A percentile compares a stretch with the other conserved stretches of the same genome.
Conservation (phyloP, 2,888 invertebrate species). For the Cinara cedri region DNA sequence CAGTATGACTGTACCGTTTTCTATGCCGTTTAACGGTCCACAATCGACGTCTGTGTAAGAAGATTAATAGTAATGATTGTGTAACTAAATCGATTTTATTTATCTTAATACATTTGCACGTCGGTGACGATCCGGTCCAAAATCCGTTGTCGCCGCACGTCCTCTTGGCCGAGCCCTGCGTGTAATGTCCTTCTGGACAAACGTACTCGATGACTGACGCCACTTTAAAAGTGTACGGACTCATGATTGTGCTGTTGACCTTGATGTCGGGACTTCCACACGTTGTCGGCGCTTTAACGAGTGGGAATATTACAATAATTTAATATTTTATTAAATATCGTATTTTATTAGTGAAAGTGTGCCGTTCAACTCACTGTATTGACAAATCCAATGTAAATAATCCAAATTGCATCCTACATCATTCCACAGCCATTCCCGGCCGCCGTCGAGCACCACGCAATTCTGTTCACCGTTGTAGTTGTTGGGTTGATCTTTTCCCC, state of each 20-base stretch:
- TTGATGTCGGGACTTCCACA: constrained; percentile 89
- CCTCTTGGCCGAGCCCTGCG: constrained; percentile 73
- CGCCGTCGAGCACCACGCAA: constrained; percentile 91
- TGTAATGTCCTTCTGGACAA: constrained; percentile 83
- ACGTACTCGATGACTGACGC: constrained; percentile 75
- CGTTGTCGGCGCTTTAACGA: constrained; percentile 73
- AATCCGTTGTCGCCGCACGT: constrained; percentile 77
- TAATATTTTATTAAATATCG: constrained; percentile 20
- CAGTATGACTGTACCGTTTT: constrained; percentile 75
- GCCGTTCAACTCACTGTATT: constrained; percentile 74
- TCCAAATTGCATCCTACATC: constrained; percentile 93
- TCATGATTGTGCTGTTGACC: constrained; percentile 80
- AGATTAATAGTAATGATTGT: not conserved
- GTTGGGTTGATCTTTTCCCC: constrained; percentile 94
- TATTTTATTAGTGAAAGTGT: too few species aligned
- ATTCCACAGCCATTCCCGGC: constrained; percentile 90
- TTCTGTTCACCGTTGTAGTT: constrained; percentile 95
- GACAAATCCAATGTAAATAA: constrained; percentile 91
- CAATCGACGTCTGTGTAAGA: constrained; percentile 78
- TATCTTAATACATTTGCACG: constrained; percentile 80
- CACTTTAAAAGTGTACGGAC: constrained; percentile 70
- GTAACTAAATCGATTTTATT: constrained; percentile 54
- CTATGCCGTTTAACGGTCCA: constrained; percentile 71
- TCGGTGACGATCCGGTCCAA: constrained; percentile 82
- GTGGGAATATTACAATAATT: not conserved